Conservation (phyloP, 1,140 invertebrate species). For the Steinernema feltiae region DNA sequence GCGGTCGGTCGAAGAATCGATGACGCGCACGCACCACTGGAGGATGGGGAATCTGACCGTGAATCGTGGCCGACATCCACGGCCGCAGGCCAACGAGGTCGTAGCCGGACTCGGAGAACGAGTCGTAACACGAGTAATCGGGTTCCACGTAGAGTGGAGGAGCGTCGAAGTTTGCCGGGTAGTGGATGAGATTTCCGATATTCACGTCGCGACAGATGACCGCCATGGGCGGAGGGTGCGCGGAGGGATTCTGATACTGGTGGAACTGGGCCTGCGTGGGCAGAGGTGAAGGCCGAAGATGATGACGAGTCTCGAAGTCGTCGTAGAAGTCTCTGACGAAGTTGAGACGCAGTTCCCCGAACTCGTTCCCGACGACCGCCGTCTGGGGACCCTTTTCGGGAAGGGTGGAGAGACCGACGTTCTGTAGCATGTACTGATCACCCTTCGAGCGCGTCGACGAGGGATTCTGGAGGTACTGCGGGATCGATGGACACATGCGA, state of each 20-base stretch:
- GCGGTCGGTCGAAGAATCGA: background rate
- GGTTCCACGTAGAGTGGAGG: background rate
- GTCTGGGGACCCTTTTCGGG: background rate
- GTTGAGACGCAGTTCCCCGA: background rate
- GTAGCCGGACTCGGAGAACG: background rate
- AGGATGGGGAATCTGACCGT: background rate
- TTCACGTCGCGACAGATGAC: constrained; percentile 23
- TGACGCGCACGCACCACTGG: background rate
- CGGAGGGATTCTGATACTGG: constrained; percentile 2
- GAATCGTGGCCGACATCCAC: background rate
- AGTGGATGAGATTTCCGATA: constrained; percentile 21
- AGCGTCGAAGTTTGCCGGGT: background rate
- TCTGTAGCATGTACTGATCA: background rate
- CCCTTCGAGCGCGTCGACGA: background rate
- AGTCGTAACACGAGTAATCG: background rate
- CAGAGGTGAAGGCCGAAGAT: background rate
- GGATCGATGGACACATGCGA: background rate
- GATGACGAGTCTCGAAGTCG: constrained; percentile 29
- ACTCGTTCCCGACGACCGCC: constrained; percentile 3
- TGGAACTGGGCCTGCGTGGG: background rate
- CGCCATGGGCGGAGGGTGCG: constrained; percentile 22
- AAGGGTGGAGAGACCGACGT: background rate
- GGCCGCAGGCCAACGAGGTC: background rate
- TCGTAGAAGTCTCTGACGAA: constrained; percentile 24
- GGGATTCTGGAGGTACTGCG: background rate